Conservation (phyloP, 2,888 invertebrate genomes). For the Chalcis sispes region DNA sequence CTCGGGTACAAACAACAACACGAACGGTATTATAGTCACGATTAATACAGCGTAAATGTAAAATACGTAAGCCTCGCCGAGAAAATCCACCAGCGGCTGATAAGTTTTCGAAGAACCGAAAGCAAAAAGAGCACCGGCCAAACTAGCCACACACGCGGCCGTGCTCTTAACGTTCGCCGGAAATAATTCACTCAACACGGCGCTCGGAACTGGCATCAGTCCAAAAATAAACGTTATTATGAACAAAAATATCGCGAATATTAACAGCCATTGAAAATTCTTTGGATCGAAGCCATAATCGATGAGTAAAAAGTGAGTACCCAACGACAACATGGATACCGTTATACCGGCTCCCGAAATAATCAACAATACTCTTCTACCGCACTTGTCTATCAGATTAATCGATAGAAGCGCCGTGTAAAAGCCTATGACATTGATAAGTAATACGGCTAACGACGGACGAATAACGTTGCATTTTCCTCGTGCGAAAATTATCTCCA, state of each 20-base stretch:
- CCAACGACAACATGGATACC: conserved; percentile 60
- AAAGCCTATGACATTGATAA: conserved; percentile 50
- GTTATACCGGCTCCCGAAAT: conserved; percentile 58
- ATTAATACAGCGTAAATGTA: conserved; percentile 59
- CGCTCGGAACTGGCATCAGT: conserved; percentile 55
- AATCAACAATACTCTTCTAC: conserved; percentile 57
- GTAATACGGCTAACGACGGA: conserved; percentile 63
- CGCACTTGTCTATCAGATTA: conserved; percentile 59
- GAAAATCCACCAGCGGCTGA: conserved; percentile 57
- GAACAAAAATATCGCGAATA: conserved; percentile 61
- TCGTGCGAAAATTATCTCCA: conserved; percentile 63
- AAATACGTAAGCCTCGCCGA: conserved; percentile 60
- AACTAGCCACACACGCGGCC: conserved; percentile 58
- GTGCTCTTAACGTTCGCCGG: conserved; percentile 59
- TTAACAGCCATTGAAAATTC: conserved; percentile 62
- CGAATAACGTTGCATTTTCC: conserved; percentile 61
- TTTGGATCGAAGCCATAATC: conserved; percentile 53
- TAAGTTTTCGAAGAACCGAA: conserved; percentile 59
- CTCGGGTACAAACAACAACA: conserved; percentile 86
- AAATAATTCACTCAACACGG: conserved; percentile 59
- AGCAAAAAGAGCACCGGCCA: conserved; percentile 56
- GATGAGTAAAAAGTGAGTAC: conserved; percentile 63
- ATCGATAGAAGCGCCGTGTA: conserved; percentile 52
- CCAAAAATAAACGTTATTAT: conserved; percentile 45
- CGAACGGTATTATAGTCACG: conserved; percentile 61